Conservation (phyloP, 2,113 vertebrate genomes). For the Trachemys scripta region DNA sequence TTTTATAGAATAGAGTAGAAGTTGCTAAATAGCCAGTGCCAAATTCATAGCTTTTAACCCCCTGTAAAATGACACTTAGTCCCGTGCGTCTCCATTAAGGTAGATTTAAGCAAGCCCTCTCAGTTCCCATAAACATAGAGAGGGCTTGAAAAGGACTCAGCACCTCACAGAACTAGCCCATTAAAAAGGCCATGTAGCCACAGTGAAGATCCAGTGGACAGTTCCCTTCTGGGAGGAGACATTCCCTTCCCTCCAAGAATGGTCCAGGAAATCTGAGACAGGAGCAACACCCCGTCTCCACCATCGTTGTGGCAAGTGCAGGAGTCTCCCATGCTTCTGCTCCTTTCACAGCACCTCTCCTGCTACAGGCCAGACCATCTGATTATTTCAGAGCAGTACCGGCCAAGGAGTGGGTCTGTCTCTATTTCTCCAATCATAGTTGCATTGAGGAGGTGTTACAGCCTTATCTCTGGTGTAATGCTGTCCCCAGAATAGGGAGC, state of each 20-base stretch:
- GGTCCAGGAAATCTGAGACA: neutral
- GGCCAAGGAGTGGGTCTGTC: neutral
- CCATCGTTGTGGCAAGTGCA: neutral
- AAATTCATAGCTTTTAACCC: neutral
- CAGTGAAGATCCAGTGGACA: neutral
- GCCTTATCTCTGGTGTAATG: neutral
- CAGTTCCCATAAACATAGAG: neutral
- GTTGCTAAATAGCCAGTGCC: neutral
- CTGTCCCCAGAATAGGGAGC: neutral
- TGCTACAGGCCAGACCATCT: neutral
- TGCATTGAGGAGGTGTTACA: neutral
- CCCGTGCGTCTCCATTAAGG: neutral
- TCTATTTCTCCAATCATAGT: neutral
- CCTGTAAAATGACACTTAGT: neutral
- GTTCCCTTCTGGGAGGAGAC: accelerated
- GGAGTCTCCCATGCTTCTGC: neutral
- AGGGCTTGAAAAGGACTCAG: neutral
- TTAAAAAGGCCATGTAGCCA: neutral
- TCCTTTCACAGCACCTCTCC: neutral
- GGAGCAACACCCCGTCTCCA: neutral
- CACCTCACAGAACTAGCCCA: neutral
- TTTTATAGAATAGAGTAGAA: neutral
- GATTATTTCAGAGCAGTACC: neutral
- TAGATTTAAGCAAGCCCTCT: neutral
- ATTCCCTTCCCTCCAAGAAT: neutral